Conservation (phyloP, 2,113 vertebrate genomes). For the Bufo bufo region DNA sequence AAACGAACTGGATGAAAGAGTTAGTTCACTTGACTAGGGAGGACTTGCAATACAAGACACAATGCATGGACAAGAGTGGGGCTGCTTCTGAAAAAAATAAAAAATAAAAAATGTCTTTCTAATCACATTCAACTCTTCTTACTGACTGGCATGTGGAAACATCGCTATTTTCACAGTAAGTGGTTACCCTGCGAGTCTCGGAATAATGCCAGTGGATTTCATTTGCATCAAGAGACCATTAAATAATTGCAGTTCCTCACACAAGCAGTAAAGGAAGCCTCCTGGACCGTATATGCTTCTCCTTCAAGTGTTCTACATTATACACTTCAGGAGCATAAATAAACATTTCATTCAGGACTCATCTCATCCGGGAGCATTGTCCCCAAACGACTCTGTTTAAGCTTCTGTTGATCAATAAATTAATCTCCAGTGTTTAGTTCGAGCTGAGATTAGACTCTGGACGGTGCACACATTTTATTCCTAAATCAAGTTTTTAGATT, state of each 20-base stretch:
- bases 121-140: neutral
- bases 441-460: constrained; percentile 23
- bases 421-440: constrained; percentile 36
- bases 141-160: neutral
- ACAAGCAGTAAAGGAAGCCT: neutral
- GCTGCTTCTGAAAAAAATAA: neutral
- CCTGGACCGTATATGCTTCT: constrained; percentile 6
- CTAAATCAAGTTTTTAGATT: constrained; percentile 28
- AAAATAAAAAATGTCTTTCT: neutral
- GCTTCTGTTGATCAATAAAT: constrained; percentile 32
- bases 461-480: neutral
- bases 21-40: no score
- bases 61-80: neutral
- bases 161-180: neutral
- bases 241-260: neutral
- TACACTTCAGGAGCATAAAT: constrained; percentile 46
- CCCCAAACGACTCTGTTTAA: constrained; percentile 41
- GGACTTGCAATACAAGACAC: neutral
- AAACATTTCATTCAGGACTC: constrained; percentile 51
- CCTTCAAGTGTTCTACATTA: constrained; percentile 42
- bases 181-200: neutral
- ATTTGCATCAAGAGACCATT: neutral
- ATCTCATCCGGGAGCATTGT: constrained; percentile 32
- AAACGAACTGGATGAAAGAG: no score
- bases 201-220: neutral